Conservation (phyloP, 2,888 invertebrate genomes). For the Drosophila incognita region DNA sequence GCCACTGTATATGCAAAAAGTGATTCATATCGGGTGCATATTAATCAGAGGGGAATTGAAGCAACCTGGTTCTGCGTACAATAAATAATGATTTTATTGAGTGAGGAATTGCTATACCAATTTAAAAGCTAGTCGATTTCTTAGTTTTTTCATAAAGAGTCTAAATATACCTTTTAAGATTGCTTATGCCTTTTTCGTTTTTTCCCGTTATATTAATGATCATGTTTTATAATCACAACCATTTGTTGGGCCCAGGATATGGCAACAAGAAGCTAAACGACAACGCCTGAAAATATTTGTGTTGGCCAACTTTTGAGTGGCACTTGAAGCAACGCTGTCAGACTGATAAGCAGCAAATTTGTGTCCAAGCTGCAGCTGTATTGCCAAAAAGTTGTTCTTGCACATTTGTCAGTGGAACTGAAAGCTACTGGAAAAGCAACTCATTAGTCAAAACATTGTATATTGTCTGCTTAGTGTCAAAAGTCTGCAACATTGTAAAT, state of each 20-base stretch:
- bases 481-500: neutral
- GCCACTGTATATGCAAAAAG: neutral
- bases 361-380: slow-evolving; percentile 3
- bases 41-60: neutral
- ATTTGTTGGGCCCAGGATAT: neutral
- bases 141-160: neutral
- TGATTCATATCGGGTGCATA: neutral
- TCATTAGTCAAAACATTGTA: neutral
- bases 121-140: neutral
- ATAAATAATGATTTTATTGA: neutral
- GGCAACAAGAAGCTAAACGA: neutral
- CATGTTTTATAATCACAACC: neutral
- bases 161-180: neutral
- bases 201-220: neutral
- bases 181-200: neutral
- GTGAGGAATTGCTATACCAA: neutral
- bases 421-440: neutral
- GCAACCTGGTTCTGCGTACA: neutral
- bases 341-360: slow-evolving; percentile 4
- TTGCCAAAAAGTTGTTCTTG: neutral
- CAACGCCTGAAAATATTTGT: slow-evolving; percentile 20
- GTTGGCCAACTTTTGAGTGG: slow-evolving; percentile 8
- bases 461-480: neutral
- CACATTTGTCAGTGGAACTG: neutral
- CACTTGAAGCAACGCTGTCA: slow-evolving; percentile 1